Conservation (phyloP, 2,888 invertebrate species). For the Epistrophella euchroma region DNA sequence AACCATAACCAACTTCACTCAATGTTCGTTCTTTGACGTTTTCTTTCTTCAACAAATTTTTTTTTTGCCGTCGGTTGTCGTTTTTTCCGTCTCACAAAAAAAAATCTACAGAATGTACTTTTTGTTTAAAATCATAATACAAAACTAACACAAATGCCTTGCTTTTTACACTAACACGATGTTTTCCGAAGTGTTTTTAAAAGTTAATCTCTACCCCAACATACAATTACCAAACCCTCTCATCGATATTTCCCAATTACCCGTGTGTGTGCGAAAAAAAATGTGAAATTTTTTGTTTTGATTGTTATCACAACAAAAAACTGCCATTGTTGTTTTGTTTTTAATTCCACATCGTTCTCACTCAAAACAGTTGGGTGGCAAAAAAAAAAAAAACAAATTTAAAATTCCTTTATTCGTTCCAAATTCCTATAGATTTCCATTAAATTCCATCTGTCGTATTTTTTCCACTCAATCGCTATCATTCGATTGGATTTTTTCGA, state of each 20-base stretch:
- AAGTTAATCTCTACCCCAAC: neutral
- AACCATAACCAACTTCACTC: neutral
- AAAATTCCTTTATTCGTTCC: slow-evolving; percentile 33
- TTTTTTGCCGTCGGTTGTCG: neutral
- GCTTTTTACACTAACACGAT: neutral
- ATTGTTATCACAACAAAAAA: slow-evolving; percentile 63
- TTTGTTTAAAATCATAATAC: neutral
- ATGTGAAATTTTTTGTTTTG: slow-evolving; percentile 65
- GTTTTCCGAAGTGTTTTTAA: neutral
- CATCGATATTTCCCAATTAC: slow-evolving; percentile 59
- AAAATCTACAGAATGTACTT: neutral
- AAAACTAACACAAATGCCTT: neutral
- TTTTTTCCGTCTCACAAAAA: neutral
- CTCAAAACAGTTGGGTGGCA: slow-evolving; percentile 45
- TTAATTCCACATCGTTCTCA: slow-evolving; percentile 29
- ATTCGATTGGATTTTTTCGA: slow-evolving; percentile 57
- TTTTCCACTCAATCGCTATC: slow-evolving; percentile 66
- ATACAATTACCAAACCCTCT: neutral
- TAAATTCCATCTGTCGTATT: slow-evolving; percentile 12
- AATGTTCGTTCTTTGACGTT: neutral
- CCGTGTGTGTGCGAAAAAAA: slow-evolving; percentile 35
- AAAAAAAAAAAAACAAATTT: slow-evolving; percentile 4
- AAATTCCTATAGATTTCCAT: slow-evolving; percentile 23
- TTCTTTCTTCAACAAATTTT: neutral
- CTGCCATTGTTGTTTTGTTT: slow-evolving; percentile 57